Evolutionary conservation across 1,140 invertebrate species (phyloP), one percentile per base, ranked within the genome.

Genomic region (Rhagoletis pomonella): DNA sequence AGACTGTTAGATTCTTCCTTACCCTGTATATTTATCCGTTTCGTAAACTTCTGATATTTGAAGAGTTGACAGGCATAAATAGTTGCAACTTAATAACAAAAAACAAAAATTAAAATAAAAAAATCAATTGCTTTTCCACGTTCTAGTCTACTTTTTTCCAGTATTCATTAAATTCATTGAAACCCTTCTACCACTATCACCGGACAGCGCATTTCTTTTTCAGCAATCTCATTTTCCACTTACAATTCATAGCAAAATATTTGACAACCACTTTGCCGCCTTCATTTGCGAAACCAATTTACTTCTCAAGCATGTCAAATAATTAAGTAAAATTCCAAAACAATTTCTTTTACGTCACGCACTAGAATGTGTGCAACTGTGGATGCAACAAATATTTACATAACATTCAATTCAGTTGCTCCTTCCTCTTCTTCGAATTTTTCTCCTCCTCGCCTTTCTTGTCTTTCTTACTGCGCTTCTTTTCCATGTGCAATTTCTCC

Each of bases 331-430:
- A 10, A 7, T 29, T 67, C 17, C n/a, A 29, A 67, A 64, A 29
- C 2, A 39, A 67, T 39, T 67, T 10, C 19, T 29, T 67, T 5
- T 19, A 10, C 64, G 29, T 29, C 64, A 39, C 29, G 5, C 64
- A 10, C 29, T 67, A 29, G 64, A 59, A 6, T 59, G 58, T 3
- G 3, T 67, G n/a, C 29, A 39, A 9, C 29, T 9, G 64, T 67
- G 29, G 39, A 12, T 67, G 64, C 64, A 67, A 29, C 29, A 39
- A 67, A 67, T 67, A 67, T 67, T 67, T 67, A 39, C 64, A 67
- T 29, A 67, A 19, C 19, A 67, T 29, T 29, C 29, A 67, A 42
- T 67, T 67, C 4, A 4, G 5, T 19, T 29, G 29, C n/a, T 29
- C 1, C 64, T 39, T 67, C n/a, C 39, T 29, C 29, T 39, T 67